Conservation (phyloP, 2,888 invertebrate genomes). For the Papilio gigon region DNA sequence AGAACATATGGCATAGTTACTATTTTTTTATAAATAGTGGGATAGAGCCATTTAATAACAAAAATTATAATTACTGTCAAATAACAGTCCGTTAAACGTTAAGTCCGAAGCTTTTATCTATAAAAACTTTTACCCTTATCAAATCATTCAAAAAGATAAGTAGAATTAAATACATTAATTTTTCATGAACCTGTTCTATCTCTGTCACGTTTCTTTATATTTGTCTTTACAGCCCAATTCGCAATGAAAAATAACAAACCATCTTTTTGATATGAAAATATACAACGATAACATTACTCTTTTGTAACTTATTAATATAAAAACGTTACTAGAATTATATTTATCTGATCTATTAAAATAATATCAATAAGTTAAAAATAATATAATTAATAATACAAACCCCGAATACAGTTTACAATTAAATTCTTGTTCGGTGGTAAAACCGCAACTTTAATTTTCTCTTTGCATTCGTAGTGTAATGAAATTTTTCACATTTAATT, state of each 20-base stretch:
- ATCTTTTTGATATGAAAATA: neutral
- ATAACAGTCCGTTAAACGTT: neutral
- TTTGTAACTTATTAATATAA: too few relatives aligned
- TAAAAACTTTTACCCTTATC: neutral
- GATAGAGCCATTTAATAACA: too few relatives aligned
- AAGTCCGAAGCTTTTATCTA: neutral
- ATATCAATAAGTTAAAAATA: too few relatives aligned
- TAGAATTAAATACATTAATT: neutral
- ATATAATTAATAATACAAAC: slow-evolving; percentile 39
- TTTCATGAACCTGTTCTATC: neutral
- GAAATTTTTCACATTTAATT: neutral
- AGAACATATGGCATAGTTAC: too few relatives aligned
- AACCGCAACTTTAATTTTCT: slow-evolving; percentile 17
- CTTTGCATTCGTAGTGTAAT: slow-evolving; percentile 5
- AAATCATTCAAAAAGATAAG: neutral
- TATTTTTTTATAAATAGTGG: neutral
- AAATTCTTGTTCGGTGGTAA: neutral
- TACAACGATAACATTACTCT: neutral
- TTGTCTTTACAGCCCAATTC: neutral
- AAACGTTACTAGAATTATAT: too few relatives aligned
- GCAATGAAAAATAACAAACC: neutral
- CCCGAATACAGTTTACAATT: slow-evolving; percentile 17
- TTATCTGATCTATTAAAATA: too few relatives aligned
- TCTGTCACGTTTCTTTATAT: slow-evolving; percentile 1
- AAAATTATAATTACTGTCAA: neutral